phyloP scores from a whole-genome alignment of 37 sponge, comb jelly and placozoan genomes.

The Cliona cf. orientalis region DNA sequence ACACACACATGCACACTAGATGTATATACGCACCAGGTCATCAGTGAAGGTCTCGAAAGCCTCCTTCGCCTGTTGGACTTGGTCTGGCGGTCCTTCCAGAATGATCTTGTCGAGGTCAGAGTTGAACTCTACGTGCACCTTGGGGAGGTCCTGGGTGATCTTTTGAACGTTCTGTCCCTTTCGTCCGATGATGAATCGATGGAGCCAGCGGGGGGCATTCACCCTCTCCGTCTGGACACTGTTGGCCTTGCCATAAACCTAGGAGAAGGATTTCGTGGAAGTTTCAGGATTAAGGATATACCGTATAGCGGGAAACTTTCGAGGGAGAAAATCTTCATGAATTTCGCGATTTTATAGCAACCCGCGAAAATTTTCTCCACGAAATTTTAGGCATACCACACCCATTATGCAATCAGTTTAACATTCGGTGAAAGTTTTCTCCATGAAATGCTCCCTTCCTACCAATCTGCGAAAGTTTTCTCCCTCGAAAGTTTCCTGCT shows the following conservation, averaged over 20 bases:
- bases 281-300: too few relatives aligned
- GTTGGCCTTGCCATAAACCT: slow-evolving; percentile 78
- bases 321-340: too few relatives aligned
- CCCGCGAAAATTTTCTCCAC: too few relatives aligned
- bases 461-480: too few relatives aligned
- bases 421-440: too few relatives aligned
- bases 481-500: too few relatives aligned
- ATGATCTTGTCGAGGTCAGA: slow-evolving; percentile 66
- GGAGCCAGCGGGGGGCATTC: slow-evolving; percentile 83
- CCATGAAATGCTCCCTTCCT: too few relatives aligned
- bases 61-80: slow-evolving; percentile 76
- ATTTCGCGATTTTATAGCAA: too few relatives aligned
- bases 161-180: slow-evolving; percentile 87
- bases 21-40: slow-evolving; percentile 69
- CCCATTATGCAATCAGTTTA: too few relatives aligned
- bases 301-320: too few relatives aligned
- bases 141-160: slow-evolving; percentile 85
- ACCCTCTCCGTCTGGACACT: slow-evolving; percentile 76
- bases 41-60: slow-evolving; percentile 77
- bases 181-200: slow-evolving; percentile 92
- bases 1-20: too few relatives aligned
- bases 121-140: slow-evolving; percentile 83
- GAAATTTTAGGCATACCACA: too few relatives aligned
- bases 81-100: slow-evolving; percentile 84
- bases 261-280: background rate